Base-by-base conservation (phyloP, 2,888 invertebrate genomes). In the Steromphala cineraria region DNA sequence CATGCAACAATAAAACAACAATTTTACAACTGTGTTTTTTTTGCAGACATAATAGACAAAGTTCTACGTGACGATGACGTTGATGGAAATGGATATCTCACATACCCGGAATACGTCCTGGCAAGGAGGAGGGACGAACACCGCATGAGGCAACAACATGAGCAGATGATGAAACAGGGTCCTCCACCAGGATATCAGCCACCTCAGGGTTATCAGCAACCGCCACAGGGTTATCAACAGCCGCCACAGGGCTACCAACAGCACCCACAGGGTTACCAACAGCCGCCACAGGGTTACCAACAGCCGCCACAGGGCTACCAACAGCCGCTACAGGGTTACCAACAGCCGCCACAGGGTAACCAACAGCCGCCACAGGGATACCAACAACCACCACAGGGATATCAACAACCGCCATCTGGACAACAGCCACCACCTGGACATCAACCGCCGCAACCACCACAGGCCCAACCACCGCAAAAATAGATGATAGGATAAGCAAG, bases 71-170 rank as follows among this genome's bases (percentile, higher is more conserved):
- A 96, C 83, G 98, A 98, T 89, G 98, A 98, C 92, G 94, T 95
- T 0, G 96, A 98, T 92, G 95, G 96, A 55, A 98, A 98, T 90
- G 98, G 98, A 0, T 97, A 95, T 91, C 94, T 98, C 53, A 97
- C 96, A 82, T 98, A 98, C 92, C 95, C 96, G 0, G 98, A 98
- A 92, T 97, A 96, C 90, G 88, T 89, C 40, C 82, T 90, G 7
- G 93, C 92, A 7, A 85, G 92, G 75, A 83, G 90, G 36, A 84
- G 92, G n/a, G 92, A 91, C 74, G 89, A 89, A 80, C 83, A 85
- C 52, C 83, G 86, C 74, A 85, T 86, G 84, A 40, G 55, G 84
- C 24, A 82, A 79, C 53, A 77, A 56, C 40, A 79, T 78, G 21
- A 76, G 55, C 28, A 75, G 52, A 75, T 53, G 52, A 53, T 53